phyloP scores from a whole-genome alignment of 30 jellyfish, hydroid and myxozoan species.

The Nemopilema nomurai region DNA sequence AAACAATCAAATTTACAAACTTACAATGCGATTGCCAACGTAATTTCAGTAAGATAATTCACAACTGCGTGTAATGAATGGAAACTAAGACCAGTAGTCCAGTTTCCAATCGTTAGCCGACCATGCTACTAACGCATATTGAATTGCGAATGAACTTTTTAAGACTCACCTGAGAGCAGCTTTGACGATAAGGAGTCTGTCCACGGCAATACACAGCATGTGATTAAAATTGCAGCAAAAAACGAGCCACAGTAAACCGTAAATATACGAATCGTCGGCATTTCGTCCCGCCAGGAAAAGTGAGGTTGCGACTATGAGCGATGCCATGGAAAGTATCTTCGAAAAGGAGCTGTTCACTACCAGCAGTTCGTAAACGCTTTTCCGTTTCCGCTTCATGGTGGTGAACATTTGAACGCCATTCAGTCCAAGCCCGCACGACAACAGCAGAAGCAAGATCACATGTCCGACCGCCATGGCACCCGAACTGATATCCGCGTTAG shows the following conservation, averaged over 20 bases:
- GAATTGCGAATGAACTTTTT: not conserved
- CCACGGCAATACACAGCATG: constrained; percentile 40
- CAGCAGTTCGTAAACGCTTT: constrained; percentile 12
- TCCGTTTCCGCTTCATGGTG: not conserved
- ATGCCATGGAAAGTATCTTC: not conserved
- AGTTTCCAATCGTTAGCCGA: not conserved
- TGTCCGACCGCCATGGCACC: constrained; percentile 16
- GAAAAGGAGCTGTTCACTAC: not conserved
- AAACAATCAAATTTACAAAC: too few relatives aligned
- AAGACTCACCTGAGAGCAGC: constrained; percentile 12
- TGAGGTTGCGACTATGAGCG: not conserved
- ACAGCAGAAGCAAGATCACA: not conserved
- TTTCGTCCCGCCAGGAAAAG: not conserved
- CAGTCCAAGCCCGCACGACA: constrained; percentile 1
- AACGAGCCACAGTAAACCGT: not conserved
- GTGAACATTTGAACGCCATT: constrained; percentile 1
- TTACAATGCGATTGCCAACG: not conserved
- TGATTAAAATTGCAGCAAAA: constrained; percentile 19
- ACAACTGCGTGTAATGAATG: not conserved
- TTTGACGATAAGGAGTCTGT: constrained; percentile 35
- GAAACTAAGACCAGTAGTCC: not conserved
- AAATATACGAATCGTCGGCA: not conserved
- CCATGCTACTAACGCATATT: not conserved
- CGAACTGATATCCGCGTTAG: too few relatives aligned
- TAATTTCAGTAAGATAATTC: not conserved